Evolutionary conservation across 1,140 invertebrate species (phyloP), one percentile per base, ranked within the genome.

Genomic region (Ceratina japonica): DNA sequence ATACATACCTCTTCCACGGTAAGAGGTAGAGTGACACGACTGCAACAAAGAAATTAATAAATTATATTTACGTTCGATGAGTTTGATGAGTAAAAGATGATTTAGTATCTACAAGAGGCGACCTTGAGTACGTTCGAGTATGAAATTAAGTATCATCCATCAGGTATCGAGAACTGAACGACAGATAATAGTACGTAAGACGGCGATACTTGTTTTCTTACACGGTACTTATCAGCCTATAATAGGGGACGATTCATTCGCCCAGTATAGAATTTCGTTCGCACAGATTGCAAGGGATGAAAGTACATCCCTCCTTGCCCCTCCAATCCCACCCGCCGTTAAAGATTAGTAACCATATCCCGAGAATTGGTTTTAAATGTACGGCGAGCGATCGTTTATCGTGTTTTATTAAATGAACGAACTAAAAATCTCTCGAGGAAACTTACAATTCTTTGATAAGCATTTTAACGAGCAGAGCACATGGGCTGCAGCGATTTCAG

Each of bases 1-100:
- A 73, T 84, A 90, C 91, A 76, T 93, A 95, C 95, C 94, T 98
- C 95, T 93, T 96, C 95, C 80, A 96, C 95, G 79, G 95, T 96
- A 81, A 96, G 93, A 87, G 95, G 95, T 86, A 96, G 93, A 87
- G 95, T 95, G 82, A 96, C 94, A 90, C 95, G 95, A 92, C 95
- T 96, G 93, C 84, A 95, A 95, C 89, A 91, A 86, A 92, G 89
- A 87, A 87, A 71, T 37, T 80, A 87, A 73, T 65, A 77, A 77
- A 86, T 84, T 86, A 72, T 62, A 59, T 79, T 73, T 83, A 20
- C 24, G 24, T 49, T 75, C 18, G 66, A 61, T 68, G 24, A 13
- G 51, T 56, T 44, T 10, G 24, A 52, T 63, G 73, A 63, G 22
- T 22, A 73, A 49, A 37, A 51, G 59, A 49, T 70, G 49, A 63